These are phyloP conservation scores for Pangasius macronema DNA, from an alignment of 2,797 vertebrate genomes.

Conservation along the genomic window DNA sequence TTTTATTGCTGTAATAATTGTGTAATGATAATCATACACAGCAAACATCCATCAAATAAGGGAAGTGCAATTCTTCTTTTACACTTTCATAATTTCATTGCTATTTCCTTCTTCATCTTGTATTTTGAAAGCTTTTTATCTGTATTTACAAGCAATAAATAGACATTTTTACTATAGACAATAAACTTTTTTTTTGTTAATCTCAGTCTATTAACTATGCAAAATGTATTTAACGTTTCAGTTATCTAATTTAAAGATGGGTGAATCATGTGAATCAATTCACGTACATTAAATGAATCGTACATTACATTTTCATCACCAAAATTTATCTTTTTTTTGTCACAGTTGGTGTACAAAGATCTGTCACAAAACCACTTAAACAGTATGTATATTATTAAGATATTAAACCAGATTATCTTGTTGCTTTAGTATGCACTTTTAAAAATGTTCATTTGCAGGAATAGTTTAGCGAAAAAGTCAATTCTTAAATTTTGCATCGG, in stretches of 20 bases:
- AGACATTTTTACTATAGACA: neutral
- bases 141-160: neutral
- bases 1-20: neutral
- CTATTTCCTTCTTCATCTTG: neutral
- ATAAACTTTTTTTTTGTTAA: too few relatives aligned
- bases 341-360: neutral
- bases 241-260: neutral
- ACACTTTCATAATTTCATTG: neutral
- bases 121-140: neutral
- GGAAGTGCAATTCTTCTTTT: neutral
- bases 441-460: neutral
- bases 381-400: neutral
- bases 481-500: neutral
- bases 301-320: neutral
- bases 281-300: neutral
- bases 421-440: neutral
- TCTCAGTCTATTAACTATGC: neutral
- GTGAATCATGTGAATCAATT: neutral
- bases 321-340: neutral
- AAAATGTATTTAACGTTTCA: neutral
- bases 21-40: neutral
- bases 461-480: neutral
- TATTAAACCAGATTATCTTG: neutral
- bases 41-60: neutral
- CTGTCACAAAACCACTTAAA: neutral